Base-by-base conservation (phyloP, 2,888 invertebrate species). In the Pheosia tremula region DNA sequence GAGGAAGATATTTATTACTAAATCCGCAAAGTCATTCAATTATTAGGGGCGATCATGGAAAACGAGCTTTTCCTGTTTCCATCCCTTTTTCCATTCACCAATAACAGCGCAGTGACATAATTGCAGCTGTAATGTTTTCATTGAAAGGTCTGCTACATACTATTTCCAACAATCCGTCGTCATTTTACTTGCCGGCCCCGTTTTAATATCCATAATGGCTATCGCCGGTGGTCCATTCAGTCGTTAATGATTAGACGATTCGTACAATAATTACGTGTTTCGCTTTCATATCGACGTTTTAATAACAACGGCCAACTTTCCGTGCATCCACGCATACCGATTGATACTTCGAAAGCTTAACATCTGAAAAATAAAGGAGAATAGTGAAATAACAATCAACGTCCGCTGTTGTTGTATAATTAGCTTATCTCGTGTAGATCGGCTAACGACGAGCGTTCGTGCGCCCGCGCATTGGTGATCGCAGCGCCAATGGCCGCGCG, bases 391-490 rank as follows among this genome's bases (percentile, higher is more conserved):
- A 86, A 87, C 85, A 84, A 86, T 86, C 83, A 82, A 83, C 82
- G 83, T 85, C 85, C 82, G 77, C 71, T 69, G 79, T 79, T 76
- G 84, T 81, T 66, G 82, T 91, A 86, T 91, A 89, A 91, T 93
- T 92, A 90, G 82, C 86, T 90, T 93, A 91, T 92, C 90, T 88
- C 84, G 84, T 77, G 86, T 75, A 77, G 85, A 90, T 90, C 89
- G 86, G 71, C 79, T 84, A 83, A 84, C 83, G 82, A 83, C 79
- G 79, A 70, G 68, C 72, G 77, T 69, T 85, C 84, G 84, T 85
- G 90, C 87, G 90, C 87, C 75, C 83, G 89, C 88, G 91, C 89
- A 93, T 93, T 93, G 93, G 93, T 79, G 84, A 82, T 79, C 79
- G 75, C 78, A 81, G 83, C 83, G 81, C 93, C 93, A 93, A 93